These are phyloP conservation scores for Saguinus imperator DNA, from an alignment of 2,113 vertebrate species.

Conservation along the genomic window DNA sequence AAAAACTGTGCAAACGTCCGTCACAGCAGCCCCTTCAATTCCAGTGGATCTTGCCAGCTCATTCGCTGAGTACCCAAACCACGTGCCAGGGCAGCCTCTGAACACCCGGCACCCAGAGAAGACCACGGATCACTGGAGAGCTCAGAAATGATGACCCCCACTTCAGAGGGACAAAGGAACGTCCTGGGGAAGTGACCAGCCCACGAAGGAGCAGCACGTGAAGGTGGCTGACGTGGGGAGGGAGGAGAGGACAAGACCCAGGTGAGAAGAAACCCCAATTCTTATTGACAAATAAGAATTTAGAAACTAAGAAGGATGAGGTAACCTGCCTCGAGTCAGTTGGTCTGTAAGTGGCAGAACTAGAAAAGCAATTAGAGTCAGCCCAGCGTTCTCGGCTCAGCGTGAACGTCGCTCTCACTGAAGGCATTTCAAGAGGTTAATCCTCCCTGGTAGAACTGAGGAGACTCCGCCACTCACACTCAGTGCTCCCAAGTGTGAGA, in stretches of 20 bases:
- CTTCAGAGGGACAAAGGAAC: background rate
- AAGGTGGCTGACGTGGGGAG: no score
- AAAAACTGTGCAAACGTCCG: background rate
- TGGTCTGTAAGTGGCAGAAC: background rate
- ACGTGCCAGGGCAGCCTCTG: background rate
- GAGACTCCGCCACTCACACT: background rate
- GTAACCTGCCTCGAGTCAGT: background rate
- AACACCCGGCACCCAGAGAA: background rate
- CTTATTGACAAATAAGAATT: background rate
- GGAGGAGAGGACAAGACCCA: fast-evolving
- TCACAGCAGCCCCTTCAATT: fast-evolving
- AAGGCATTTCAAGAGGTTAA: background rate
- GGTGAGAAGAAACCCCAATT: background rate
- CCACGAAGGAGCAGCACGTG: fast-evolving
- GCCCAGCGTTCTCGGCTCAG: background rate
- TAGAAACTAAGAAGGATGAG: background rate
- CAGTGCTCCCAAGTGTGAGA: background rate
- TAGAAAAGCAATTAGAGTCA: background rate
- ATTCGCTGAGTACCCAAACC: fast-evolving
- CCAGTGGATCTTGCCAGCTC: fast-evolving
- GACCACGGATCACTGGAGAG: no score
- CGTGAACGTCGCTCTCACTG: background rate
- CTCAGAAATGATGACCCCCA: fast-evolving
- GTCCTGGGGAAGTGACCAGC: no score
- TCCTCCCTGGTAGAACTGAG: background rate